These are phyloP conservation scores for Hipparchia semele DNA, from an alignment of 2,888 invertebrate genomes.

Conservation along the genomic window DNA sequence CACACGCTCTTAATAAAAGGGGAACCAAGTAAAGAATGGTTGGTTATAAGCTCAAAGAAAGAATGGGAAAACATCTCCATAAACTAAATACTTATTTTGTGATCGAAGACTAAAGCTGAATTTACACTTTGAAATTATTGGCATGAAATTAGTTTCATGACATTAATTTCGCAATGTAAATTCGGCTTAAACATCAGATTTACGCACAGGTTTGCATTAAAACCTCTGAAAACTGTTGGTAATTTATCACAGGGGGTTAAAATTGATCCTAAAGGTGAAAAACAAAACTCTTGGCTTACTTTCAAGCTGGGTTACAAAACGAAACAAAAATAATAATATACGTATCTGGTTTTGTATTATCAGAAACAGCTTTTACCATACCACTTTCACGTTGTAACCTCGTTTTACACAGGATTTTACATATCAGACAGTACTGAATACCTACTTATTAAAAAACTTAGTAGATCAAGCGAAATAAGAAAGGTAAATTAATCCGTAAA, in stretches of 20 bases:
- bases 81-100: too few species aligned
- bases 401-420: conserved; percentile 20
- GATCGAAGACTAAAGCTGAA: too few species aligned
- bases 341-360: conserved; percentile 3
- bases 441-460: not conserved
- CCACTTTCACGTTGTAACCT: conserved; percentile 32
- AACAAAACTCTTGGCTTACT: not conserved
- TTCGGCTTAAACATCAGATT: too few species aligned
- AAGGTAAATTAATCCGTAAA: conserved; percentile 12
- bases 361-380: conserved; percentile 31
- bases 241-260: too few species aligned
- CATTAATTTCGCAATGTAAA: too few species aligned
- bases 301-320: conserved; percentile 5
- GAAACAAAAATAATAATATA: conserved; percentile 2
- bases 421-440: conserved; percentile 13
- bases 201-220: not conserved
- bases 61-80: too few species aligned
- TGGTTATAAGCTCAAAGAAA: too few species aligned
- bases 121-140: too few species aligned
- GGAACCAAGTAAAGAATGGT: too few species aligned
- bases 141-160: too few species aligned
- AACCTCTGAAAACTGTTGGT: too few species aligned
- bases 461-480: conserved; percentile 10
- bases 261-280: not conserved
- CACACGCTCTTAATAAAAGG: too few species aligned